These are phyloP conservation scores for Cantharis rustica DNA, from an alignment of 2,888 invertebrate species.

Conservation along the genomic window DNA sequence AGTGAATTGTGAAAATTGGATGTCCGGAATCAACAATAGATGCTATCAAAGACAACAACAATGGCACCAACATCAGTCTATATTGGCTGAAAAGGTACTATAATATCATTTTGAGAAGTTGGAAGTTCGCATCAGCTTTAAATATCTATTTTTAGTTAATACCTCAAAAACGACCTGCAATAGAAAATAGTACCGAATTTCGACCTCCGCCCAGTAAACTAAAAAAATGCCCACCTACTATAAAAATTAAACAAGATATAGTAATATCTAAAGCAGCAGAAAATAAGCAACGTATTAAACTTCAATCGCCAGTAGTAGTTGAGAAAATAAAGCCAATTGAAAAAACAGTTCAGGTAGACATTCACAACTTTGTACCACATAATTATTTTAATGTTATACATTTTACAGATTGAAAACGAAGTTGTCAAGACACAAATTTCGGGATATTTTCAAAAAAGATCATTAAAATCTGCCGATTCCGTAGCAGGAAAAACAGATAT, in stretches of 20 bases:
- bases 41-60: conserved; percentile 5
- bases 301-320: not conserved
- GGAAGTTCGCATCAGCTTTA: not conserved
- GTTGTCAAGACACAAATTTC: not conserved
- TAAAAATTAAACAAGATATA: not conserved
- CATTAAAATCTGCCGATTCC: not conserved
- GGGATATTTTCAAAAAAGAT: not conserved
- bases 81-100: not conserved
- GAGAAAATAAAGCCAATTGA: not conserved
- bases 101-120: not conserved
- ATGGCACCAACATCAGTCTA: not conserved
- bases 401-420: not conserved
- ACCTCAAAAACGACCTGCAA: not conserved
- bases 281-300: not conserved
- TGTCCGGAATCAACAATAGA: not conserved
- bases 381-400: not conserved
- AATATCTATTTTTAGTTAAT: not conserved
- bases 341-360: not conserved
- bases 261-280: not conserved
- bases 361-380: not conserved
- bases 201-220: not conserved
- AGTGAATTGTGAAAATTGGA: not conserved
- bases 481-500: not conserved
- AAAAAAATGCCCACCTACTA: not conserved
- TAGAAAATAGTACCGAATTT: not conserved